Conservation (phyloP, 2,888 invertebrate genomes). For the Asteroscopus sphinx region DNA sequence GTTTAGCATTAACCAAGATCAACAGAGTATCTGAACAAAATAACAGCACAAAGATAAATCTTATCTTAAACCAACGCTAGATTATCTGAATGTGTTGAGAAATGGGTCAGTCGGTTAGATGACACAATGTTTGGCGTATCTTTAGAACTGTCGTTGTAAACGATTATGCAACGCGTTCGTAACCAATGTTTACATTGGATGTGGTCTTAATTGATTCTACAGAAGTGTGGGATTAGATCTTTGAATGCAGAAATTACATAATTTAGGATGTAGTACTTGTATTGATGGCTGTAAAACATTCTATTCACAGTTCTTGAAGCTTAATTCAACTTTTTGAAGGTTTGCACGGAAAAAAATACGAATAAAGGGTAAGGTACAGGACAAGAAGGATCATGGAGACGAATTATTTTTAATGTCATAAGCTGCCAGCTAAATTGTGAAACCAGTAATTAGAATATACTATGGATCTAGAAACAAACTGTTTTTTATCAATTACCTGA, state of each 20-base stretch:
- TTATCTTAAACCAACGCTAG: constrained; percentile 50
- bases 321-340: too few species aligned
- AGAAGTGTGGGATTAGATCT: constrained; percentile 25
- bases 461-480: too few species aligned
- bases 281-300: too few species aligned
- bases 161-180: constrained; percentile 49
- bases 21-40: neutral
- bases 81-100: constrained; percentile 35
- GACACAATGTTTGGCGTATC: constrained; percentile 58
- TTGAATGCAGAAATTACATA: constrained; percentile 26
- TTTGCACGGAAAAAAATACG: too few species aligned
- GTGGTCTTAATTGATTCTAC: constrained; percentile 40
- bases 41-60: constrained; percentile 25
- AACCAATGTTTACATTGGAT: constrained; percentile 35
- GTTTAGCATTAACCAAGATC: neutral
- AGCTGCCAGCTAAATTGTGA: too few species aligned
- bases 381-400: too few species aligned
- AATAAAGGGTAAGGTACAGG: too few species aligned
- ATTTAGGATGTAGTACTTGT: neutral
- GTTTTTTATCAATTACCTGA: too few species aligned
- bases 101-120: constrained; percentile 50
- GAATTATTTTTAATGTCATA: too few species aligned
- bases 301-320: too few species aligned
- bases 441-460: too few species aligned
- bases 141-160: constrained; percentile 41